phyloP scores from a whole-genome alignment of 1,140 invertebrate genomes.

The Zaprionus africanus region DNA sequence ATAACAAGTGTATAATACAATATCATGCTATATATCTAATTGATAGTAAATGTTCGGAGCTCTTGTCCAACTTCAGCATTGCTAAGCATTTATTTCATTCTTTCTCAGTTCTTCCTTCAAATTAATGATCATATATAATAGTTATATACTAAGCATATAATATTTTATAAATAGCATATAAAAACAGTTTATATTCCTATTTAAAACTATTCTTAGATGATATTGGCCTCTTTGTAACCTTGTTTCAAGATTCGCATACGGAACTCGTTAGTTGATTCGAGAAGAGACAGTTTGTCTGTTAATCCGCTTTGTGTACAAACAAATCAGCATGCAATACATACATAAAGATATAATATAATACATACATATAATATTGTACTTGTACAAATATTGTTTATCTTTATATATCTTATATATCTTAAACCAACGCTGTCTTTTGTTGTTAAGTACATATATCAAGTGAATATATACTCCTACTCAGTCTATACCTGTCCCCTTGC shows the following conservation, averaged over 20 bases:
- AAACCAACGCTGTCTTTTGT: background rate
- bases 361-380: background rate
- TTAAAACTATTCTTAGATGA: background rate
- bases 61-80: too few species aligned
- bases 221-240: background rate
- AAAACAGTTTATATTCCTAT: background rate
- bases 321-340: background rate
- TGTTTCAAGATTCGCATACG: background rate
- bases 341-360: background rate
- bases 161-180: background rate
- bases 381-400: background rate
- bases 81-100: too few species aligned
- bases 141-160: too few species aligned
- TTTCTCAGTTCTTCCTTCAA: too few species aligned
- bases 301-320: background rate
- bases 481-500: slow-evolving; percentile 13
- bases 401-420: slow-evolving; percentile 1
- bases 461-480: background rate
- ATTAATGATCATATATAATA: too few species aligned
- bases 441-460: background rate
- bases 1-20: too few species aligned
- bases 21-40: too few species aligned
- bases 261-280: background rate
- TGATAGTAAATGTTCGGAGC: too few species aligned
- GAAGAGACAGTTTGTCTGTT: background rate